phyloP scores from a whole-genome alignment of 1,140 invertebrate genomes.

The Daktulosphaira vitifoliae region DNA sequence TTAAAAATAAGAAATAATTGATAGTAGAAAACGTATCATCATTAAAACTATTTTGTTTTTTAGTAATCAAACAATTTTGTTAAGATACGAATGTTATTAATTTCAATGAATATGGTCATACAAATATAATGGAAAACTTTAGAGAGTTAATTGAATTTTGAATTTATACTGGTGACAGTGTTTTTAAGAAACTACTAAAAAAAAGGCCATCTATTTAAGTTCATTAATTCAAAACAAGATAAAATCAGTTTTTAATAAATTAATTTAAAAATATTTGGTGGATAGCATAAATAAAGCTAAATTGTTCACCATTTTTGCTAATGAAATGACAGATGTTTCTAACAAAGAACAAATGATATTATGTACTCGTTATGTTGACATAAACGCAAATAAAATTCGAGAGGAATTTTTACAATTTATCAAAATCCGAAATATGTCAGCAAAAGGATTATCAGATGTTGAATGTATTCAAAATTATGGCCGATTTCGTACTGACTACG shows the following conservation, averaged over 20 bases:
- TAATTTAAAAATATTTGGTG: slow-evolving; percentile 32
- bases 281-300: slow-evolving; percentile 29
- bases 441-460: slow-evolving; percentile 36
- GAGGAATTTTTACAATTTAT: slow-evolving; percentile 38
- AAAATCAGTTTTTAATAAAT: slow-evolving; percentile 29
- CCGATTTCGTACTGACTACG: too few relatives aligned
- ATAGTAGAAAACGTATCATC: slow-evolving; percentile 10
- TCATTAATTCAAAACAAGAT: slow-evolving; percentile 35
- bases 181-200: slow-evolving; percentile 37
- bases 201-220: slow-evolving; percentile 34
- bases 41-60: slow-evolving; percentile 36
- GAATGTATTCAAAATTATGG: too few relatives aligned
- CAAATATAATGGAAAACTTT: slow-evolving; percentile 38
- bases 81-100: slow-evolving; percentile 31
- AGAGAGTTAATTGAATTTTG: slow-evolving; percentile 37
- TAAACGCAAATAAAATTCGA: slow-evolving; percentile 14
- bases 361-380: slow-evolving; percentile 35
- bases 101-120: slow-evolving; percentile 4
- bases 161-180: slow-evolving; percentile 37
- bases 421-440: slow-evolving; percentile 37
- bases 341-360: slow-evolving; percentile 36
- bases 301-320: slow-evolving; percentile 32
- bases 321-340: slow-evolving; percentile 35
- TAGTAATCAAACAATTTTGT: slow-evolving; percentile 33
- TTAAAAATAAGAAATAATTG: neutral